A percentile compares a stretch with the other conserved stretches of the same genome.
Conservation (phyloP, 2,888 invertebrate species). For the Hipparchia sbordonii region DNA sequence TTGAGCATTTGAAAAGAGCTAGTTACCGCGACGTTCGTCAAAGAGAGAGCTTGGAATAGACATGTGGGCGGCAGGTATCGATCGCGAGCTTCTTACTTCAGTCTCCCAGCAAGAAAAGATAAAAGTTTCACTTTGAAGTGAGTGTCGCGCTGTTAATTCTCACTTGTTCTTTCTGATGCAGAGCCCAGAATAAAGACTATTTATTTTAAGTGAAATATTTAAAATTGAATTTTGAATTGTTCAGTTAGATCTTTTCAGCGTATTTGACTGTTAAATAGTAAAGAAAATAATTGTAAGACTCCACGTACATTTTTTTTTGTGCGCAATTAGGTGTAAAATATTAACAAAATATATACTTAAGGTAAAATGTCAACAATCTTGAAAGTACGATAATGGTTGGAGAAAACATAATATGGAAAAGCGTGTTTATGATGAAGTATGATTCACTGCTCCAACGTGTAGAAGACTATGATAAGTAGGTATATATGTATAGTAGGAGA, state of each 20-base stretch:
- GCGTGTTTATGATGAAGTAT: no score
- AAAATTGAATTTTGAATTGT: constrained; percentile 5
- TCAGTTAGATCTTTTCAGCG: not conserved
- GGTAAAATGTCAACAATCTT: no score
- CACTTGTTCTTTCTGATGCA: not conserved
- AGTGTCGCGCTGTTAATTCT: not conserved
- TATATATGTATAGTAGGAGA: no score
- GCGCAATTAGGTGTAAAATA: not conserved
- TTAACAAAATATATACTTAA: no score
- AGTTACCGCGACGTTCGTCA: constrained; percentile 8
- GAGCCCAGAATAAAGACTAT: not conserved
- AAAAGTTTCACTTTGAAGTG: constrained; percentile 10
- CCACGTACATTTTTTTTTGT: not conserved
- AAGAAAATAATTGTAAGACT: not conserved
- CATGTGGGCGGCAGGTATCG: constrained; percentile 9
- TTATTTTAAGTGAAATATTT: not conserved
- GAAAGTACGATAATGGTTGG: no score
- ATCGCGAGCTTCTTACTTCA: constrained; percentile 11
- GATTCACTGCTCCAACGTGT: no score
- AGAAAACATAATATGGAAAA: no score
- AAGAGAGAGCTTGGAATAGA: constrained; percentile 3
- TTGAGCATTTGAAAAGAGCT: constrained; percentile 6
- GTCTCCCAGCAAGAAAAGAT: constrained; percentile 11
- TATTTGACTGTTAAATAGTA: not conserved
- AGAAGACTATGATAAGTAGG: no score